These are phyloP conservation scores for Girardia tigrina DNA, from an alignment of 2,888 invertebrate species.

Conservation along the genomic window DNA sequence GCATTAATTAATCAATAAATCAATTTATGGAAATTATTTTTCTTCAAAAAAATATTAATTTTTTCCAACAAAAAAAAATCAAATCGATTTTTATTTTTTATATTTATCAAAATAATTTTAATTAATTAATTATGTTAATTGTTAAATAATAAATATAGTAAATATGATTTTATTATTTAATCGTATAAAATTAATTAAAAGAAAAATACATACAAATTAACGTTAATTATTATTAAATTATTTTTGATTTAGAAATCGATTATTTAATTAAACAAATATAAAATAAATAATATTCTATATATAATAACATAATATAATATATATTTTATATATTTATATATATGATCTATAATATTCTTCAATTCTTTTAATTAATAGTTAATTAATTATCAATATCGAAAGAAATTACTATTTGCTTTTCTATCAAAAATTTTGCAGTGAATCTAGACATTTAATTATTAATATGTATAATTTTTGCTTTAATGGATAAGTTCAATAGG, in stretches of 20 bases:
- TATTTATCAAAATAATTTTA: neutral
- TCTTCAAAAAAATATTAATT: neutral
- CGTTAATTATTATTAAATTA: neutral
- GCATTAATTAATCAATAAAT: neutral
- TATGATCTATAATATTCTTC: too few relatives aligned
- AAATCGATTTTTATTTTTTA: neutral
- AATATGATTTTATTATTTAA: neutral
- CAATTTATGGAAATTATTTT: neutral
- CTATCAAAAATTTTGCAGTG: neutral
- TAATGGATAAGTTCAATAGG: slow-evolving; percentile 7
- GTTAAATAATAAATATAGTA: neutral
- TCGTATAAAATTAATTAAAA: too few relatives aligned
- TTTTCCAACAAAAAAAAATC: neutral
- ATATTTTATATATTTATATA: too few relatives aligned
- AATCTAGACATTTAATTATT: slow-evolving; percentile 5
- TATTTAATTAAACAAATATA: too few relatives aligned
- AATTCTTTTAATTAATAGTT: neutral
- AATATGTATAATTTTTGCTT: neutral
- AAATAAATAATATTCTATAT: too few relatives aligned
- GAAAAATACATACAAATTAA: too few relatives aligned
- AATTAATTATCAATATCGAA: neutral
- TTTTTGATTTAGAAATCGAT: too few relatives aligned
- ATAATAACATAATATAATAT: too few relatives aligned
- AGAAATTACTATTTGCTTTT: neutral
- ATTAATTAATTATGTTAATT: too few relatives aligned